phyloP scores from a whole-genome alignment of 1,140 invertebrate species.

The Mylabris phalerata region DNA sequence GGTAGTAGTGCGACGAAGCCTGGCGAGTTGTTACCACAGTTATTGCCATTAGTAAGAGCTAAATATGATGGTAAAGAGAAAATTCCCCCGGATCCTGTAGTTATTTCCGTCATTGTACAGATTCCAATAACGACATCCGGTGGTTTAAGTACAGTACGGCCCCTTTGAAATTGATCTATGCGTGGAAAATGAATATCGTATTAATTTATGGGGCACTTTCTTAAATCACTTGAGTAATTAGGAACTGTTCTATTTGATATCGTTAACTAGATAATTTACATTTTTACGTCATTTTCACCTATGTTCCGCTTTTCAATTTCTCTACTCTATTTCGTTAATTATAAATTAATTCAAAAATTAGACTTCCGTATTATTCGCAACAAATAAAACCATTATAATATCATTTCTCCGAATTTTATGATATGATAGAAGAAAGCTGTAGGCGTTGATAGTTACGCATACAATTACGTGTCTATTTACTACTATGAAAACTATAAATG shows the following conservation, averaged over 20 bases:
- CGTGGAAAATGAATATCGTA: too few relatives aligned
- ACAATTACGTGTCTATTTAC: background rate
- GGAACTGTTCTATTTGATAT: too few relatives aligned
- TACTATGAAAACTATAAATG: constrained; percentile 7
- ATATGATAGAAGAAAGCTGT: background rate
- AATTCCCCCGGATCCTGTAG: constrained; percentile 13
- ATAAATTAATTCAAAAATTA: constrained; percentile 6
- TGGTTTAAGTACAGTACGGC: background rate
- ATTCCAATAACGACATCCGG: constrained; percentile 13
- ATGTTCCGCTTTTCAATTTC: constrained; percentile 7
- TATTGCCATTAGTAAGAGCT: constrained; percentile 11
- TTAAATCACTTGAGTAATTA: too few relatives aligned
- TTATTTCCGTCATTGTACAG: constrained; percentile 13
- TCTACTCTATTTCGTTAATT: constrained; percentile 10
- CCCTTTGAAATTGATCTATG: too few relatives aligned
- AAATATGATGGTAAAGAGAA: constrained; percentile 5
- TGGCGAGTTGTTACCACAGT: constrained; percentile 15
- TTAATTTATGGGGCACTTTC: too few relatives aligned
- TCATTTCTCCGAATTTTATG: background rate
- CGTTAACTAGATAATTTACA: too few relatives aligned
- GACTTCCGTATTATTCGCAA: constrained; percentile 5
- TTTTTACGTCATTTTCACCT: constrained; percentile 6
- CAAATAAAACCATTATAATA: too few relatives aligned
- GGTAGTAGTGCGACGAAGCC: constrained; percentile 13
- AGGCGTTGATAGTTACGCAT: too few relatives aligned